phyloP scores from a whole-genome alignment of 1,140 invertebrate species.

The Lepidurus couesii region DNA sequence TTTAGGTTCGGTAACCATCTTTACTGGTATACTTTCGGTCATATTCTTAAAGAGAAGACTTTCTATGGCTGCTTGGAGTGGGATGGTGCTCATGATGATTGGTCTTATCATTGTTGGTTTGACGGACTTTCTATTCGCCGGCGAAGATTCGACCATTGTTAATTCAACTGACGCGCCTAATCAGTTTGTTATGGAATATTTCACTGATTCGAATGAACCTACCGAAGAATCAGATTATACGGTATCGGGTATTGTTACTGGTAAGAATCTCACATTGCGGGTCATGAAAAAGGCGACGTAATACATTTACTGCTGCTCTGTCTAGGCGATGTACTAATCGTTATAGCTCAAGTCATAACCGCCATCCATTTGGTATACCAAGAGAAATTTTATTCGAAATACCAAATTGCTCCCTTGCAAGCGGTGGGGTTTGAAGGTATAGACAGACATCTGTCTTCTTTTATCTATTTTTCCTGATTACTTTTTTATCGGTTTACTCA shows the following conservation, averaged over 20 bases:
- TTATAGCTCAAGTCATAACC: slow-evolving; percentile 81
- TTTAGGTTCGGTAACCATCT: neutral
- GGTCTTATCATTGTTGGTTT: neutral
- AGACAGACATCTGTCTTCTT: neutral
- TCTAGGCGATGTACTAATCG: slow-evolving; percentile 78
- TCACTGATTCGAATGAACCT: no score
- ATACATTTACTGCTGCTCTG: neutral
- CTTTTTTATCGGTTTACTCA: slow-evolving; percentile 38
- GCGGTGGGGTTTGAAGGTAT: slow-evolving; percentile 49
- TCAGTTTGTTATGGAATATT: no score
- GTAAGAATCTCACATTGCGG: neutral
- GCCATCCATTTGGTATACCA: slow-evolving; percentile 89
- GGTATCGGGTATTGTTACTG: neutral
- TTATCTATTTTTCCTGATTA: slow-evolving; percentile 35
- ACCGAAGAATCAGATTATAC: neutral
- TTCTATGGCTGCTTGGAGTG: neutral
- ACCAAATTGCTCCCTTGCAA: slow-evolving; percentile 74
- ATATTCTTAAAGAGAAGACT: neutral
- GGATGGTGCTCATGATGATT: neutral
- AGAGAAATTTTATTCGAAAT: slow-evolving; percentile 76
- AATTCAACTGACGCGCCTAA: slow-evolving; percentile 69
- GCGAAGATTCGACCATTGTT: slow-evolving; percentile 42
- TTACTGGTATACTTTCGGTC: neutral
- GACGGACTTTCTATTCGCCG: neutral
- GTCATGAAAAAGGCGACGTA: neutral